Conservation (phyloP, 2,888 invertebrate species). For the Brenthis ino region DNA sequence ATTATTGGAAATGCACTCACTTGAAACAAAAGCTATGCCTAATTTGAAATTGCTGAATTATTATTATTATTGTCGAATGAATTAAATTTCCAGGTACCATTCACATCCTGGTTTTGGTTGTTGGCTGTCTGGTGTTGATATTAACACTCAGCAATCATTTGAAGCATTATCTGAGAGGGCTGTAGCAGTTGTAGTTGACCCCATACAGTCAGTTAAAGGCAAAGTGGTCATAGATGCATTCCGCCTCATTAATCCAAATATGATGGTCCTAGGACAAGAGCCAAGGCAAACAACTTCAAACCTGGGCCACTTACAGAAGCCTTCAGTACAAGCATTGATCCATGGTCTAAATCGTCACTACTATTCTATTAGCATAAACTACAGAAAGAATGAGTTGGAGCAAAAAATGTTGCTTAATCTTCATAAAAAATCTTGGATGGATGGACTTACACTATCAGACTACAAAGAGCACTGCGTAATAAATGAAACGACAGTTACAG, state of each 20-base stretch:
- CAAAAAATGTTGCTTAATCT: constrained; percentile 99
- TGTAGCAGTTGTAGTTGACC: constrained; percentile 99
- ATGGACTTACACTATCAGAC: constrained; percentile 94
- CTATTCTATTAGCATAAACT: constrained; percentile 99
- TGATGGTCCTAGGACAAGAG: constrained; percentile 99
- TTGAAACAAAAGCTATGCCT: no score
- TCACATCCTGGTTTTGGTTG: constrained; percentile 99
- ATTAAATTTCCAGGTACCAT: constrained; percentile 86
- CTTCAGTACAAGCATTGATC: constrained; percentile 99
- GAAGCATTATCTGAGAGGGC: constrained; percentile 99
- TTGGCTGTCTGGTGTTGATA: constrained; percentile 99
- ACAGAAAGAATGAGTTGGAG: constrained; percentile 98
- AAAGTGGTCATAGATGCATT: constrained; percentile 99
- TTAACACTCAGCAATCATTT: constrained; percentile 99
- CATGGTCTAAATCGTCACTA: constrained; percentile 99
- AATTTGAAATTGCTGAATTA: no score
- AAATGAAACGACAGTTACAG: constrained; percentile 96
- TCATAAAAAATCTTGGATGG: constrained; percentile 99
- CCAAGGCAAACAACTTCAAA: constrained; percentile 99
- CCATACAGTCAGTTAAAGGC: constrained; percentile 99
- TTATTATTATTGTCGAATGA: no score
- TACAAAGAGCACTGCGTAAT: constrained; percentile 96
- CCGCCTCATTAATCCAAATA: constrained; percentile 98
- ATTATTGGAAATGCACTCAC: no score
- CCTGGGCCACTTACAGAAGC: constrained; percentile 98